Evolutionary conservation across 2,113 vertebrate genomes (phyloP).

Genomic region (Corythornis madagascariensis): DNA sequence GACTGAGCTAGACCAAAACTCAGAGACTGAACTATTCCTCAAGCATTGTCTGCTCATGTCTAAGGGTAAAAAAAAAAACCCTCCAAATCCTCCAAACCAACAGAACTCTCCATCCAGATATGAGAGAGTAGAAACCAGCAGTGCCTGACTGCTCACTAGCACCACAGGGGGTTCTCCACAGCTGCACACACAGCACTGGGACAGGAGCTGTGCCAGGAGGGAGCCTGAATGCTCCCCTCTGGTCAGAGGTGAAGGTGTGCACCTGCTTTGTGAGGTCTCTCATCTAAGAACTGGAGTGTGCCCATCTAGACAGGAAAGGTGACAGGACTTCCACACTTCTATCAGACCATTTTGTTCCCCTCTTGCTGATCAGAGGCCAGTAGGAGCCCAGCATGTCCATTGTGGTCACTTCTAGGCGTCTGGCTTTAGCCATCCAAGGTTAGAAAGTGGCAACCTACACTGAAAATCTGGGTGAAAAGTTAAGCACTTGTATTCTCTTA

Average conservation of each 20-base stretch:
- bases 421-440: not conserved
- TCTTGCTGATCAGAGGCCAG: not conserved
- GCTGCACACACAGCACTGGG: not conserved
- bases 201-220: not conserved
- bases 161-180: rapidly evolving
- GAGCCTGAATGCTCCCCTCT: not conserved
- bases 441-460: not conserved
- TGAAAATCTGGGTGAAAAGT: not conserved
- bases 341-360: not conserved
- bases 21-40: not conserved
- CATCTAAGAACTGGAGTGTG: not conserved
- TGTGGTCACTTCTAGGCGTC: not conserved
- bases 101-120: not conserved
- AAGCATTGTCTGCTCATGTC: not conserved
- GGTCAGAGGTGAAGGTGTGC: not conserved
- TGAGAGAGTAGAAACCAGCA: not conserved
- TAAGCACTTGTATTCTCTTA: not conserved
- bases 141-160: not conserved
- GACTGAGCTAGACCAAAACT: not conserved
- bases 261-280: not conserved
- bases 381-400: not conserved
- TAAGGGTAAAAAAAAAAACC: not conserved
- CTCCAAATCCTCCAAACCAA: not conserved
- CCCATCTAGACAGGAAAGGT: not conserved
- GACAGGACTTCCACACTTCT: not conserved